phyloP scores from a whole-genome alignment of 2,113 vertebrate genomes.

The Elephantulus edwardii region DNA sequence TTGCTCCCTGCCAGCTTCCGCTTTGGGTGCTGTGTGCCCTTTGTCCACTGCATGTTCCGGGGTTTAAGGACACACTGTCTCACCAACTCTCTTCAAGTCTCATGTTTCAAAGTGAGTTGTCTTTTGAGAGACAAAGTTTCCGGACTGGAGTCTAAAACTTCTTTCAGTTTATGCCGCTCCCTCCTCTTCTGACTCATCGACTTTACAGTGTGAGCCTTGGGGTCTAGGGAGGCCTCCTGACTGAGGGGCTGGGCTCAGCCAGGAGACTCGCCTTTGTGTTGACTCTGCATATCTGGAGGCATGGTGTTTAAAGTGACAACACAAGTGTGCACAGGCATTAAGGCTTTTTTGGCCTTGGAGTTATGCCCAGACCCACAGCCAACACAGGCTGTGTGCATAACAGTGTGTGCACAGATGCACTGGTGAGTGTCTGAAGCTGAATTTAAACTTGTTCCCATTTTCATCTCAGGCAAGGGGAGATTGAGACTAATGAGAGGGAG shows the following conservation, averaged over 20 bases:
- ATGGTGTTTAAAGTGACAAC: neutral
- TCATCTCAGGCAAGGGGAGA: neutral
- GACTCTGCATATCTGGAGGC: neutral
- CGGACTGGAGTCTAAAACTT: neutral
- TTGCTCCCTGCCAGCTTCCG: neutral
- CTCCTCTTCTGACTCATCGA: neutral
- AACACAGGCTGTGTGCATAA: neutral
- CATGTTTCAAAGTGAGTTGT: neutral
- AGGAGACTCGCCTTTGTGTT: neutral
- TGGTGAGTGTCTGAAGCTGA: neutral
- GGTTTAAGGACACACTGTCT: neutral
- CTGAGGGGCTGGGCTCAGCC: neutral
- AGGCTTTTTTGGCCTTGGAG: neutral
- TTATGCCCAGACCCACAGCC: neutral
- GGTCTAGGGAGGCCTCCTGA: neutral
- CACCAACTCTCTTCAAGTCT: neutral
- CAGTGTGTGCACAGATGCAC: neutral
- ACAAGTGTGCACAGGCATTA: neutral
- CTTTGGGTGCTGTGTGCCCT: neutral
- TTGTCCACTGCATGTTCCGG: neutral
- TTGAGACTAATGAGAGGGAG: neutral
- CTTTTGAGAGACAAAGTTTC: neutral
- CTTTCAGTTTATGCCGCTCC: neutral
- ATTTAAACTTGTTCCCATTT: neutral
- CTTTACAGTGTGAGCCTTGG: neutral